Percentiles rank a stretch among this genome's conserved stretches.
Conservation (phyloP, 2,888 invertebrate species). For the Drosophila tripunctata region DNA sequence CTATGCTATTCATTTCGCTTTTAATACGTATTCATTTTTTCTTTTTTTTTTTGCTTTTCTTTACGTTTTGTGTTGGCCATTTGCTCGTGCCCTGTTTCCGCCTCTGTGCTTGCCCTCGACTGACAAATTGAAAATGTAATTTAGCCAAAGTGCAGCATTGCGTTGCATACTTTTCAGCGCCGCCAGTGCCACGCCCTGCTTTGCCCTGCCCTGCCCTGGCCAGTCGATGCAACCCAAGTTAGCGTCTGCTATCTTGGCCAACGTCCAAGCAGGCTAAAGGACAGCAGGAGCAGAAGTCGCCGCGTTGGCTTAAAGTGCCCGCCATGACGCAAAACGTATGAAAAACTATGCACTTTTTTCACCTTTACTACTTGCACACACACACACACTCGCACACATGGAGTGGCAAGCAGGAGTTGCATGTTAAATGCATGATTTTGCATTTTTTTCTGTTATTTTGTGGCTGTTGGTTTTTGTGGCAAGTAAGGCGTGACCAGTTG, state of each 20-base stretch:
- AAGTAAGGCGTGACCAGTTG: slow-evolving; percentile 30
- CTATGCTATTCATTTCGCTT: slow-evolving; percentile 24
- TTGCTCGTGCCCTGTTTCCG: slow-evolving; percentile 43
- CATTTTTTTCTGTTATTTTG: too few relatives aligned
- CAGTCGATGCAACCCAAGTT: too few relatives aligned
- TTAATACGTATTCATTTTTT: slow-evolving; percentile 30
- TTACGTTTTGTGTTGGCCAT: slow-evolving; percentile 22
- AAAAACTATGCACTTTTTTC: slow-evolving; percentile 45
- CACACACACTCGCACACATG: slow-evolving; percentile 5
- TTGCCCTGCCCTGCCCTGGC: too few relatives aligned
- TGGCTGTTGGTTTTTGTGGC: too few relatives aligned
- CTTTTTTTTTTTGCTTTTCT: neutral
- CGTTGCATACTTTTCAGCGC: slow-evolving; percentile 55
- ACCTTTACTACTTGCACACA: slow-evolving; percentile 12
- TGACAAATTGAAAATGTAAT: slow-evolving; percentile 78
- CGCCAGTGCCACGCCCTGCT: slow-evolving; percentile 22
- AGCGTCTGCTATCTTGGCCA: slow-evolving; percentile 55
- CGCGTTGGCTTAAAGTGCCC: slow-evolving; percentile 47
- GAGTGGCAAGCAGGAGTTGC: slow-evolving; percentile 35
- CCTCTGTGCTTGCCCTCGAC: slow-evolving; percentile 37
- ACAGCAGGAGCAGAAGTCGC: slow-evolving; percentile 31
- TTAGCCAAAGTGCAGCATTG: slow-evolving; percentile 72
- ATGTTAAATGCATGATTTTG: slow-evolving; percentile 63
- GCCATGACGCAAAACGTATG: slow-evolving; percentile 59
- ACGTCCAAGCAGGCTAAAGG: slow-evolving; percentile 52